Evolutionary conservation across 2,888 invertebrate genomes (phyloP), one percentile per base, ranked within the genome.

Genomic region (Leptopterna dolabrata): DNA sequence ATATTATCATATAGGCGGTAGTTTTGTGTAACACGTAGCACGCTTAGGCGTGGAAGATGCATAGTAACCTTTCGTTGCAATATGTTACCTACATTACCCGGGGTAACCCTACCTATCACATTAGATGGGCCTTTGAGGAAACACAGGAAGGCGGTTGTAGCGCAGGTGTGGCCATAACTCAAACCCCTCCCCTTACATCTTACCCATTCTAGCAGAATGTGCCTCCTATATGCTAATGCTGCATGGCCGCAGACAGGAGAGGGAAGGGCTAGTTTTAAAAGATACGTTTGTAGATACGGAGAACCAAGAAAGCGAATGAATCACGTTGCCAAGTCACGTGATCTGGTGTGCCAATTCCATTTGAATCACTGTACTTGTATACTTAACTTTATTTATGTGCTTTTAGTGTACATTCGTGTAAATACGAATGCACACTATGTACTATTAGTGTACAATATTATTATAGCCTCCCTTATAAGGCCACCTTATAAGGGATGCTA

Each of bases 61-160:
- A 63, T 63, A 63, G 63, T 63, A 24, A 63, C 63, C 63, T 63
- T 63, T 63, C 24, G 63, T 63, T 63, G 24, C 63, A 24, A 63
- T 63, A 63, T 24, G 63, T 63, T 63, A 63, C 24, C 63, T 63
- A 63, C 63, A 63, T 63, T 63, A 63, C 63, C 63, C 63, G 24
- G 63, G 24, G 63, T 63, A 24, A 63, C 63, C 63, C 63, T 63
- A 63, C 63, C 63, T 63, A 24, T 63, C 63, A 63, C 63, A 63
- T 63, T 63, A 63, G 24, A 63, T 63, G 63, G 63, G 63, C 63
- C 63, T 63, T 63, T 63, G 63, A 63, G 63, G 63, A 63, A 63
- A 63, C 63, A 63, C 63, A 24, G 24, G 63, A 63, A 63, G 63
- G 63, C 24, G 63, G 63, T 63, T 63, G 63, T 63, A 63, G 63